phyloP scores from a whole-genome alignment of 2,888 invertebrate genomes.

The Sceliomorpha sp. region DNA sequence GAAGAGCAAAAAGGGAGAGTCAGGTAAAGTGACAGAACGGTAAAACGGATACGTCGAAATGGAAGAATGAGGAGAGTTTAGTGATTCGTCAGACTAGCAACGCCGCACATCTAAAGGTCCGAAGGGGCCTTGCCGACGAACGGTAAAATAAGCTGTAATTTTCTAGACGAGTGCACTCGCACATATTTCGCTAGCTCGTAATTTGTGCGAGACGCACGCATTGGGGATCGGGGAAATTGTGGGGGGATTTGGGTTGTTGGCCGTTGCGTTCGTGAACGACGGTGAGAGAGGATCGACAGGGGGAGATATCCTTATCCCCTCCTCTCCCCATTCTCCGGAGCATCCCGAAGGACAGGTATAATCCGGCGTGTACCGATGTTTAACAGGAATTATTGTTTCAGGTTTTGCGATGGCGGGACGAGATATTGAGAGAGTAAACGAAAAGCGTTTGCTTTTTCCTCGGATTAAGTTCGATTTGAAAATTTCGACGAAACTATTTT shows the following conservation, averaged over 20 bases:
- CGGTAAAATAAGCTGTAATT: conserved; percentile 75
- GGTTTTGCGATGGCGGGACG: no score
- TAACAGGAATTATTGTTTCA: no score
- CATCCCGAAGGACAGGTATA: conserved; percentile 36
- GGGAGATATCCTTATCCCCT: conserved; percentile 26
- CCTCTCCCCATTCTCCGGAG: neutral
- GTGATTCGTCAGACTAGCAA: conserved; percentile 37
- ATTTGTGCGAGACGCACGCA: conserved; percentile 46
- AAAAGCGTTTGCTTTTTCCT: no score
- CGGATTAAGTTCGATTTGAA: no score
- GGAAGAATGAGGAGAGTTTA: conserved; percentile 28
- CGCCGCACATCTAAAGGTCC: conserved; percentile 28
- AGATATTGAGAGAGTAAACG: no score
- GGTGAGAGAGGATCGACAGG: conserved; percentile 57
- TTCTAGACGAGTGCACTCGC: conserved; percentile 68
- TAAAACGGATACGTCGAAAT: conserved; percentile 16
- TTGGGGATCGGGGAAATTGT: conserved; percentile 62
- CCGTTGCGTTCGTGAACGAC: conserved; percentile 66
- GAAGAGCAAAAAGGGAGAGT: conserved; percentile 3
- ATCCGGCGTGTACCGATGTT: conserved; percentile 3
- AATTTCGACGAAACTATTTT: no score
- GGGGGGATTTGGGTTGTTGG: conserved; percentile 69
- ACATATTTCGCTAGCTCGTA: conserved; percentile 53
- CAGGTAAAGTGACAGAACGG: conserved; percentile 29
- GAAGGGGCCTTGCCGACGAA: conserved; percentile 53